Evolutionary conservation across 2,113 vertebrate genomes (phyloP).

Genomic region (Orthochromis malagaraziensis): DNA sequence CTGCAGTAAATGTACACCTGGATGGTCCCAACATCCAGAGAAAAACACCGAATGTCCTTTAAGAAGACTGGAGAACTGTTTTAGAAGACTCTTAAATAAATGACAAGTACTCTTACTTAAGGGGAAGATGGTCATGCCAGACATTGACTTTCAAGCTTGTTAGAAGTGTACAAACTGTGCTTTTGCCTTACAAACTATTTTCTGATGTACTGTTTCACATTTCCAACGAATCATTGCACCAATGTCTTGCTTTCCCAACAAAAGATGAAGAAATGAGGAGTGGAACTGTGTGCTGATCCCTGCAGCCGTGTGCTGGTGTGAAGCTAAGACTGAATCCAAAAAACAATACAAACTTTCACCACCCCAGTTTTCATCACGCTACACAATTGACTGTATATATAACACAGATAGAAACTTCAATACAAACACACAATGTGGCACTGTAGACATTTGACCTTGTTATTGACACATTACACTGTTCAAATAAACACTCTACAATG

Average conservation of each 20-base stretch:
- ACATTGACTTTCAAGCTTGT: background rate
- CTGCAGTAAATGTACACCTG: background rate
- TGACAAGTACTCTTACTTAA: background rate
- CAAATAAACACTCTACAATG: background rate
- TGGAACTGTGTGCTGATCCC: rapidly evolving
- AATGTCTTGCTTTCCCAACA: background rate
- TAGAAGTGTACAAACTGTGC: background rate
- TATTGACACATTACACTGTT: background rate
- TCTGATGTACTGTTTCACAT: rapidly evolving
- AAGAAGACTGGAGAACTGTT: background rate
- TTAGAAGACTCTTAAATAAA: background rate
- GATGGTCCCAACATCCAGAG: background rate
- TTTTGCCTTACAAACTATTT: background rate
- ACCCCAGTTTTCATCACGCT: background rate
- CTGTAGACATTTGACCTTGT: background rate
- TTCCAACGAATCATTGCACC: rapidly evolving
- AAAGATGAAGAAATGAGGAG: background rate
- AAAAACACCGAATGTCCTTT: background rate
- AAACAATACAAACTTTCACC: background rate
- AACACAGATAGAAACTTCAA: rapidly evolving
- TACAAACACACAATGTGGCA: background rate
- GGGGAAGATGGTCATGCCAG: background rate
- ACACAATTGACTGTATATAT: background rate
- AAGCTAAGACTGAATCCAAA: background rate
- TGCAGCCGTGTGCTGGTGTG: background rate